Evolutionary conservation across 2,888 invertebrate species (phyloP).

Genomic region (Bugula neritina): DNA sequence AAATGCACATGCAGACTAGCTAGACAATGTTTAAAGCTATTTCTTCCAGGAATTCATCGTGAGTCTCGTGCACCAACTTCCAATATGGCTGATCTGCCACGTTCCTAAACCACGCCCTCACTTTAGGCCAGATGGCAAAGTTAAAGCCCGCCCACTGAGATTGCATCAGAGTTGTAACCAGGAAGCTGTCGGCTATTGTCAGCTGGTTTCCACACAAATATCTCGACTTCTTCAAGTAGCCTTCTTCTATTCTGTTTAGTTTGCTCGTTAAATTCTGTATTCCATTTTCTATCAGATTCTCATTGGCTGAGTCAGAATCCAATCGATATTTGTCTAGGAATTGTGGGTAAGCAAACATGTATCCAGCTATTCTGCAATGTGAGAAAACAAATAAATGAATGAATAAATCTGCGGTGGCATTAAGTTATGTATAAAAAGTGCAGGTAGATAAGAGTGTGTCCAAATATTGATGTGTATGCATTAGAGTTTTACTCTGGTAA

Average conservation of each 20-base stretch:
- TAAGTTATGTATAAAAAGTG: too few species aligned
- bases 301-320: slow-evolving; percentile 37
- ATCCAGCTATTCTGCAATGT: slow-evolving; percentile 38
- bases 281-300: slow-evolving; percentile 39
- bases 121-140: slow-evolving; percentile 42
- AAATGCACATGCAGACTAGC: too few species aligned
- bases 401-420: too few species aligned
- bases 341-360: slow-evolving; percentile 41
- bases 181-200: slow-evolving; percentile 41
- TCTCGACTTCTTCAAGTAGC: slow-evolving; percentile 36
- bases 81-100: slow-evolving; percentile 40
- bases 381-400: too few species aligned
- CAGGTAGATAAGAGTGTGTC: too few species aligned
- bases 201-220: slow-evolving; percentile 38
- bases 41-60: slow-evolving; percentile 38
- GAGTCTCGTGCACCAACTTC: slow-evolving; percentile 40
- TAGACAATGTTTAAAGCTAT: slow-evolving; percentile 29
- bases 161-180: slow-evolving; percentile 39
- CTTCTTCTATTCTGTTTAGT: slow-evolving; percentile 40
- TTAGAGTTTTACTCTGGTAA: too few species aligned
- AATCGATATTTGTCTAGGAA: slow-evolving; percentile 41
- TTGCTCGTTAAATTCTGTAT: slow-evolving; percentile 36
- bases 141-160: slow-evolving; percentile 42
- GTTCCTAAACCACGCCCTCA: slow-evolving; percentile 38
- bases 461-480: too few species aligned